Evolutionary conservation across 2,797 vertebrate genomes (phyloP).

Genomic region (Catostomus latipinnis): DNA sequence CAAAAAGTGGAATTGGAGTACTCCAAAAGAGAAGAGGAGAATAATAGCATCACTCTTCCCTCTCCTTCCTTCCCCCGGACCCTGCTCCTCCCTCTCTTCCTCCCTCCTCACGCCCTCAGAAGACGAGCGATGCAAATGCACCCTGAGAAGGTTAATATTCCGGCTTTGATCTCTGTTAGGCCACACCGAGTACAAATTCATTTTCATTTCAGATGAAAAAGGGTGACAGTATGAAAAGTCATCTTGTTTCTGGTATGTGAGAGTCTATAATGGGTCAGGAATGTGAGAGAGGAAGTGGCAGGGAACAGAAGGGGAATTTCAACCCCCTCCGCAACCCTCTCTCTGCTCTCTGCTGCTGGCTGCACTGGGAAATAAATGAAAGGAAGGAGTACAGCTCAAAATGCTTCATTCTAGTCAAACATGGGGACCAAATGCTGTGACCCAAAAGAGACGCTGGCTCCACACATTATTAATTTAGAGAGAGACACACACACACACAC

Average conservation of each 20-base stretch:
- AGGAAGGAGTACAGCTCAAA: slow-evolving; percentile 92
- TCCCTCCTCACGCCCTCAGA: slow-evolving; percentile 58
- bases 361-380: slow-evolving; percentile 99
- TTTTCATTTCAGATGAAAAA: slow-evolving; percentile 99
- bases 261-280: slow-evolving; percentile 95
- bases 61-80: slow-evolving; percentile 78
- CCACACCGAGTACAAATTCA: slow-evolving; percentile 98
- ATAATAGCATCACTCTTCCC: slow-evolving; percentile 87
- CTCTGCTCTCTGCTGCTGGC: slow-evolving; percentile 77
- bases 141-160: slow-evolving; percentile 96
- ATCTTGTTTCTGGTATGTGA: slow-evolving; percentile 99
- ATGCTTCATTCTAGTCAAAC: slow-evolving; percentile 90
- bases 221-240: slow-evolving; percentile 99
- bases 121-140: slow-evolving; percentile 68
- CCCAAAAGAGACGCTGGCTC: slow-evolving; percentile 82
- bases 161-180: slow-evolving; percentile 99
- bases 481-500: no score
- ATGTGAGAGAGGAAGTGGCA: slow-evolving; percentile 95
- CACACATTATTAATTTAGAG: slow-evolving; percentile 80
- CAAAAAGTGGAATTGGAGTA: slow-evolving; percentile 80
- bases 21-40: slow-evolving; percentile 83
- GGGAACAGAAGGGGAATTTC: slow-evolving; percentile 85
- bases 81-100: slow-evolving; percentile 48
- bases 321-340: slow-evolving; percentile 60
- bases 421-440: slow-evolving; percentile 94